Percentiles rank a stretch among this genome's conserved stretches.
Conservation (phyloP, 2,113 vertebrate species). For the Neogobius melanostomus region DNA sequence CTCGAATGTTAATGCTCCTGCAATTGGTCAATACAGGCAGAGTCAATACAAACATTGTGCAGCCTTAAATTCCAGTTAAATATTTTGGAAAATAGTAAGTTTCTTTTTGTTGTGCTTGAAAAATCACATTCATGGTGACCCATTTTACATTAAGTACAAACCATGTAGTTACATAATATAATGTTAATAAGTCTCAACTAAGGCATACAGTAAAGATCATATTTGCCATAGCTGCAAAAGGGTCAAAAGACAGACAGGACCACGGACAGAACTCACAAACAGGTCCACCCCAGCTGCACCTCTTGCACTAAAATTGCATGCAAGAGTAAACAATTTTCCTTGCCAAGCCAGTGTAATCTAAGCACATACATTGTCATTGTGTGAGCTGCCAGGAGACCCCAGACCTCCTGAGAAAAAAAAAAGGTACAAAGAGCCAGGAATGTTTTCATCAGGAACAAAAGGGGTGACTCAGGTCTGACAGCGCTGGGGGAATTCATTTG, state of each 20-base stretch:
- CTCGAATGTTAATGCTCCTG: too few species aligned
- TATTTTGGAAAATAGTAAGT: too few species aligned
- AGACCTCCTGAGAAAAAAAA: conserved; percentile 49
- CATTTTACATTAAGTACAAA: too few species aligned
- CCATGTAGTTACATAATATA: too few species aligned
- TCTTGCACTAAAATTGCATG: conserved; percentile 39
- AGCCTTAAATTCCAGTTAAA: too few species aligned
- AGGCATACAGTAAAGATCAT: not conserved
- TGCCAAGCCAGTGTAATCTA: conserved; percentile 72
- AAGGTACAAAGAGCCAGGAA: conserved; percentile 74
- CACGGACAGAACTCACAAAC: conserved; percentile 29
- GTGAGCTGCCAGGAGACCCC: conserved; percentile 63
- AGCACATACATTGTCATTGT: conserved; percentile 72
- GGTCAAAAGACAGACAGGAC: not conserved
- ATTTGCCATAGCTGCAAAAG: conserved; percentile 1
- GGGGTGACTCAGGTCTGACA: conserved; percentile 70
- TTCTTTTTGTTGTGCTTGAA: too few species aligned
- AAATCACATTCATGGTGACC: too few species aligned
- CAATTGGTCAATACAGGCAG: too few species aligned
- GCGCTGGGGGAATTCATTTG: conserved; percentile 78
- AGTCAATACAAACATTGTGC: too few species aligned
- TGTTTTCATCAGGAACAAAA: conserved; percentile 78
- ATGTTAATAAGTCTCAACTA: not conserved
- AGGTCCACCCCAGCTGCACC: conserved; percentile 39
- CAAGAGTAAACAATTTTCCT: conserved; percentile 57